Percentiles rank a stretch among this genome's conserved stretches.
These are phyloP conservation scores for Drosophila recens DNA, from an alignment of 2,888 invertebrate genomes.

Conservation along the genomic window DNA sequence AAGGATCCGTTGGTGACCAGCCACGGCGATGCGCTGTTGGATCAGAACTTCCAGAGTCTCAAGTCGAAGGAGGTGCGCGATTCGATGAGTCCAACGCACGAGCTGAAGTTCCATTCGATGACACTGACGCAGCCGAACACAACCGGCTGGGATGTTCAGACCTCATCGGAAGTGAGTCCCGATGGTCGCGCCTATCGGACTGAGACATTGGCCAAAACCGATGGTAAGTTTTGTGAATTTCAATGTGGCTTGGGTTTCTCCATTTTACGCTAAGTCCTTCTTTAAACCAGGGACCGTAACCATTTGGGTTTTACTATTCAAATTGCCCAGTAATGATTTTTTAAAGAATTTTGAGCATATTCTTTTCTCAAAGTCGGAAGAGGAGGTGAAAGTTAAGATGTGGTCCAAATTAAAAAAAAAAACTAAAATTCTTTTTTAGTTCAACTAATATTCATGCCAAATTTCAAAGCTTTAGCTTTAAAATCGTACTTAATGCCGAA, in stretches of 20 bases:
- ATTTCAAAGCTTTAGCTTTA: too few relatives aligned
- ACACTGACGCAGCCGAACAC: slow-evolving; percentile 83
- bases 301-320: too few relatives aligned
- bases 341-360: too few relatives aligned
- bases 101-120: slow-evolving; percentile 83
- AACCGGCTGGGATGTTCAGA: slow-evolving; percentile 89
- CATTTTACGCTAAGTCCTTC: slow-evolving; percentile 6
- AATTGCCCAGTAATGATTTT: too few relatives aligned
- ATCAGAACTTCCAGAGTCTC: slow-evolving; percentile 91
- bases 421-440: too few relatives aligned
- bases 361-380: too few relatives aligned
- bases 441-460: too few relatives aligned
- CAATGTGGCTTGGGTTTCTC: slow-evolving; percentile 4
- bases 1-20: slow-evolving; percentile 85
- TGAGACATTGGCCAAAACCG: slow-evolving; percentile 88
- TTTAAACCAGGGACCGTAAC: neutral
- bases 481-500: too few relatives aligned
- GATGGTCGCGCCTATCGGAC: slow-evolving; percentile 89
- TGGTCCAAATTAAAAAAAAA: too few relatives aligned
- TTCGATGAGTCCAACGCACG: slow-evolving; percentile 90
- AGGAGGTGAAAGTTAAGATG: too few relatives aligned
- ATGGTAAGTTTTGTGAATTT: slow-evolving; percentile 85
- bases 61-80: slow-evolving; percentile 93
- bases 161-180: slow-evolving; percentile 87
- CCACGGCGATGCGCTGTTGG: slow-evolving; percentile 90